phyloP scores from a whole-genome alignment of 2,113 vertebrate species.

The Chrysemys picta region DNA sequence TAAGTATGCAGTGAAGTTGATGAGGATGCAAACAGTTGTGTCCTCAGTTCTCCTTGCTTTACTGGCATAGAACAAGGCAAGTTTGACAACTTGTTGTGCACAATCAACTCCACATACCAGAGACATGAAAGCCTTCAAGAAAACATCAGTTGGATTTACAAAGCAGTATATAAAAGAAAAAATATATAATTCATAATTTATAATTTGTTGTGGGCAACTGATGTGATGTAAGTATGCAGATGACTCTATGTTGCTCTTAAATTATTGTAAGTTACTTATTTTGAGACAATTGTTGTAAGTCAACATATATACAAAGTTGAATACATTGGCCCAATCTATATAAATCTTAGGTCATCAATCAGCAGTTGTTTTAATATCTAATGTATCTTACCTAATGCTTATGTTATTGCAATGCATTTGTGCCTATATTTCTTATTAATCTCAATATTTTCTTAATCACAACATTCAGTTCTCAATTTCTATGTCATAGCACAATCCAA shows the following conservation, averaged over 20 bases:
- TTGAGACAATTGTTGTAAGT: conserved; percentile 16
- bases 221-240: conserved; percentile 37
- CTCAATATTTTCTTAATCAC: not conserved
- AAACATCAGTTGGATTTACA: not conserved
- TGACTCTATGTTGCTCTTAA: conserved; percentile 45
- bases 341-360: conserved; percentile 17
- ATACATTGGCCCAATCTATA: conserved; percentile 8
- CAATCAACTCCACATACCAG: not conserved
- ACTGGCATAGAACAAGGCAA: not conserved
- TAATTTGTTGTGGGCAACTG: conserved; percentile 52
- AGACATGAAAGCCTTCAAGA: conserved; percentile 23
- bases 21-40: not conserved
- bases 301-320: not conserved
- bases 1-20: not conserved
- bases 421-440: not conserved
- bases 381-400: not conserved
- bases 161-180: conserved; percentile 2
- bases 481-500: not conserved
- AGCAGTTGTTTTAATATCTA: not conserved
- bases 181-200: conserved; percentile 58
- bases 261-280: conserved; percentile 40
- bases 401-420: not conserved
- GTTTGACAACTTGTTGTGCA: not conserved
- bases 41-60: not conserved
- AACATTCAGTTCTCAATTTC: not conserved